Evolutionary conservation across 2,797 vertebrate species (phyloP), one percentile per base, ranked within the genome.

Genomic region (Pipistrellus pipistrellus): DNA sequence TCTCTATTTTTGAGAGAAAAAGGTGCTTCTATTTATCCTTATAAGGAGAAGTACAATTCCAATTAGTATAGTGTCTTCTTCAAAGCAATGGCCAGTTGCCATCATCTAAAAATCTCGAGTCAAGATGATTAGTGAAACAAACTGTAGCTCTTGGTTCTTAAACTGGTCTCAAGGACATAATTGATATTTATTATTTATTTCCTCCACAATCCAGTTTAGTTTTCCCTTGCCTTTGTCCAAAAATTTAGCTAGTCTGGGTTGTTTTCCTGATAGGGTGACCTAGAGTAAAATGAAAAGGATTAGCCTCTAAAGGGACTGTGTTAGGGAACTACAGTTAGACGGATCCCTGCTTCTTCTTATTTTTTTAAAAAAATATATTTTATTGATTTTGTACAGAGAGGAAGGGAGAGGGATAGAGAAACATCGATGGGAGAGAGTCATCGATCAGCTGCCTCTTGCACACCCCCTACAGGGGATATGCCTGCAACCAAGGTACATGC

Each of bases 81-180:
- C 30, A 93, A 93, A 27, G 41, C 53, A n/a, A 9, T 86, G 72
- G 46, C 30, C 14, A 77, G 23, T 32, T 64, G 32, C 46, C n/a
- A 12, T 46, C 46, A n/a, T 82, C 30, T 77, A 32, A 96, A 95
- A 91, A n/a, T 25, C 51, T 57, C 21, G 27, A 64, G 64, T 94
- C 80, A 80, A 75, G 68, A 46, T 90, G 30, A 68, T 88, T 30
- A 86, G 76, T 41, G 77, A 96, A 94, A n/a, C 12, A 51, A 75
- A n/a, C 62, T 73, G 7, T 6, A 51, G 51, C 25, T 6, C 51
- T 91, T 48, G 30, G n/a, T 85, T 59, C 20, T 25, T 17, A 92
- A 69, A 10, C 73, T 73, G 25, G 13, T 85, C 64, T 88, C 46
- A 93, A 86, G 83, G 64, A 38, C 38, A 27, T 62, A 84, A 62